Evolutionary conservation across 53 echinoderm and acorn worm species (phyloP), one percentile per base, ranked within the genome.

Genomic region (Astropecten irregularis): DNA sequence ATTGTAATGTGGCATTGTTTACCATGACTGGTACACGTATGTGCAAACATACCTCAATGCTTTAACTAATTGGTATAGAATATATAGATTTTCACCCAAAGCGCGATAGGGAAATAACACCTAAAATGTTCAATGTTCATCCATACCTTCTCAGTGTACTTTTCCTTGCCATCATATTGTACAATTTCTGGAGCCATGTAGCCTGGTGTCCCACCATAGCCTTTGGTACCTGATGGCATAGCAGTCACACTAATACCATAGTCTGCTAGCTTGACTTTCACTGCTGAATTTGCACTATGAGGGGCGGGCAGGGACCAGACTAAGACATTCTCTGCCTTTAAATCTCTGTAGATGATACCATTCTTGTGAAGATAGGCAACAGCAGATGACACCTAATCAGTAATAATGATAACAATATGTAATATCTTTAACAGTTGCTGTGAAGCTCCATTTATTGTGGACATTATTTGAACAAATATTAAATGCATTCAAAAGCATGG

Each of bases 151-250:
- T 97, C 94, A 13, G 88, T 97, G 77, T 97, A 97, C 7, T 94
- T 97, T 65, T 94, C 97, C 83, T 97, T 93, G 3, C 96, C 94
- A 82, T 97, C 93, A 40, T 92, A 97, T 76, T 94, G 92, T 5
- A 97, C 93, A 60, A 97, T 97, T 76, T 97, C 97, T 0, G 97
- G 97, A 10, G 97, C 97, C 97, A 97, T 97, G 88, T 87, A 97
- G 1, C 97, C 97, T 15, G 91, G 93, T 4, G 97, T 97, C 3
- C 97, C 94, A 0, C 97, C 94, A 29, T 89, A 97, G 11, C 97
- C 94, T 57, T 92, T 97, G 53, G 97, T 97, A 30, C 97, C 97
- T 7, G 97, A 87, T 1, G 97, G 97, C 74, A 97, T 84, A 3
- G 97, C 85, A 0, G 94, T 87, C 49, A 91, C 85, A 58, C 97